Evolutionary conservation across 2,888 invertebrate genomes (phyloP), one percentile per base, ranked within the genome.

Genomic region (Helicoverpa assulta): DNA sequence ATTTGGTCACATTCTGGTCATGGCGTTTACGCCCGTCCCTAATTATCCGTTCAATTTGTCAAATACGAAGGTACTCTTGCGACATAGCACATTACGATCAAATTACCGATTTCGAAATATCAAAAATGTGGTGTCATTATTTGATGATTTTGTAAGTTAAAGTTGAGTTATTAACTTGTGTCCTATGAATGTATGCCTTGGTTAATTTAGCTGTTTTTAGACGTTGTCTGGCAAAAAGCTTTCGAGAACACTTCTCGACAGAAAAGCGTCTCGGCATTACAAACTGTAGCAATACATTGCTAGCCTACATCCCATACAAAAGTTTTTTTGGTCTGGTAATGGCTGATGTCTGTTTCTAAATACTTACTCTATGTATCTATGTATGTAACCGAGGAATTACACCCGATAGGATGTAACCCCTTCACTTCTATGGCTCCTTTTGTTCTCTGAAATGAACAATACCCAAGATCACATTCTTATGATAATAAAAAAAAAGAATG

Each of bases 1-100:
- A 90, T 93, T 94, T 90, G 91, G 94, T 93, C 93, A 93, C 92
- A 92, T 87, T 90, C 89, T 91, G 91, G 92, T 92, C 89, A 89
- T 88, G 90, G 88, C 92, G 93, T 91, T 93, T 92, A 92, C 81
- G 85, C 87, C 86, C 85, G 89, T 75, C 87, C 90, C 89, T 93
- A 93, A 93, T 93, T 91, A 92, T 90, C 81, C 85, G 87, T 89
- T 87, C 88, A 85, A 86, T 86, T 86, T 88, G 86, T 88, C 88
- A 87, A 80, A 78, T 82, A 68, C 72, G 77, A 80, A 61, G 74
- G 76, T 74, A 75, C 76, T 76, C 85, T 88, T 87, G 81, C 84
- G 77, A 82, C 82, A 87, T 84, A 80, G 77, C 78, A 29, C 82
- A 82, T 83, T 84, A 82, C 73, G 78, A 82, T 77, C 72, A 83